A percentile compares a stretch with the other conserved stretches of the same genome.
Evolutionary conservation across 2,113 vertebrate genomes (phyloP).

Genomic region (Oxyruncus cristatus): DNA sequence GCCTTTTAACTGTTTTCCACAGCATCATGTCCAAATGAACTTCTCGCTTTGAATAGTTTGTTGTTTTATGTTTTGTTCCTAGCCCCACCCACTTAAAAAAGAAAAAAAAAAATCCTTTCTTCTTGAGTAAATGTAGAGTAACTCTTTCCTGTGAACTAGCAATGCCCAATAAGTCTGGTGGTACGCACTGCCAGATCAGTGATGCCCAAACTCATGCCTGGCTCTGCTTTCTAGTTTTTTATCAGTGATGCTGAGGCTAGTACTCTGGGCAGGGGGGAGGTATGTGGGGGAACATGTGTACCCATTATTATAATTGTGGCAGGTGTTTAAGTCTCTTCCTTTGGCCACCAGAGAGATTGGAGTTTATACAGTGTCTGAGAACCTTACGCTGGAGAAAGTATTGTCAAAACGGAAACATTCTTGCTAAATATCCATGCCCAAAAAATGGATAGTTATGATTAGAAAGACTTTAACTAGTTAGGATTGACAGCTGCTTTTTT

Average conservation of each 20-base stretch:
- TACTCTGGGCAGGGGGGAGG: background rate
- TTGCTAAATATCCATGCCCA: background rate
- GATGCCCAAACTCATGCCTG: background rate
- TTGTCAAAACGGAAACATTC: background rate
- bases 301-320: background rate
- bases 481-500: background rate
- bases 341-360: background rate
- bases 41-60: background rate
- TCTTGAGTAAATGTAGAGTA: background rate
- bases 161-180: background rate
- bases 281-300: accelerated
- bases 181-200: too few species aligned
- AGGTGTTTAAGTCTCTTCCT: background rate
- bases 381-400: background rate
- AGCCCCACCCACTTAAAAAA: background rate
- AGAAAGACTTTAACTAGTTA: background rate
- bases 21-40: background rate
- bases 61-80: background rate
- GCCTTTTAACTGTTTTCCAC: background rate
- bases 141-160: background rate
- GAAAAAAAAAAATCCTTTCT: background rate
- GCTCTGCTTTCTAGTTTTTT: background rate
- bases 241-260: background rate
- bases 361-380: background rate
- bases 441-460: background rate